Evolutionary conservation across 2,113 vertebrate species (phyloP).

Genomic region (Probosciger aterrimus): DNA sequence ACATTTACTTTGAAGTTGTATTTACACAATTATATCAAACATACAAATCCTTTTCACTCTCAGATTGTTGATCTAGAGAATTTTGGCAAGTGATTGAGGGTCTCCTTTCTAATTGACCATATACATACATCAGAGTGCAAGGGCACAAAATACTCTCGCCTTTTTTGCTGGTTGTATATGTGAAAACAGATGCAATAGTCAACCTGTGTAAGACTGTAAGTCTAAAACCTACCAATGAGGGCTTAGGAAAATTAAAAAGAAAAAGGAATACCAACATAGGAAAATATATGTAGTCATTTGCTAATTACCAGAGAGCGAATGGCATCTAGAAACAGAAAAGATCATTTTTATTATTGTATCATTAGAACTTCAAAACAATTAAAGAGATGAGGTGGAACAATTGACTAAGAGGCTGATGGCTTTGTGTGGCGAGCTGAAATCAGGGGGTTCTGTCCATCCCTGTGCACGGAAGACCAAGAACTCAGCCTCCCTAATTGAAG

Average conservation of each 20-base stretch:
- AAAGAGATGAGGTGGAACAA: background rate
- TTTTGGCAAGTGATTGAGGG: background rate
- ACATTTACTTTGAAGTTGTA: background rate
- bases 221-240: background rate
- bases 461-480: background rate
- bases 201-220: background rate
- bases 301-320: background rate
- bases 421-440: accelerated
- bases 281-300: background rate
- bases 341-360: background rate
- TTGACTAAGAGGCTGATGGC: background rate
- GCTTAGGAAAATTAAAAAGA: background rate
- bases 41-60: background rate
- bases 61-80: background rate
- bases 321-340: background rate
- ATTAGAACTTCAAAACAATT: background rate
- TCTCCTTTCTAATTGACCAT: background rate
- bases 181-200: background rate
- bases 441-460: background rate
- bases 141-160: background rate
- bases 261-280: background rate
- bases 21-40: background rate
- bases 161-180: background rate
- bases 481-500: background rate
- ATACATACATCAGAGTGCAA: background rate